Conservation (phyloP, 1,140 invertebrate species). For the Diabrotica virgifera region DNA sequence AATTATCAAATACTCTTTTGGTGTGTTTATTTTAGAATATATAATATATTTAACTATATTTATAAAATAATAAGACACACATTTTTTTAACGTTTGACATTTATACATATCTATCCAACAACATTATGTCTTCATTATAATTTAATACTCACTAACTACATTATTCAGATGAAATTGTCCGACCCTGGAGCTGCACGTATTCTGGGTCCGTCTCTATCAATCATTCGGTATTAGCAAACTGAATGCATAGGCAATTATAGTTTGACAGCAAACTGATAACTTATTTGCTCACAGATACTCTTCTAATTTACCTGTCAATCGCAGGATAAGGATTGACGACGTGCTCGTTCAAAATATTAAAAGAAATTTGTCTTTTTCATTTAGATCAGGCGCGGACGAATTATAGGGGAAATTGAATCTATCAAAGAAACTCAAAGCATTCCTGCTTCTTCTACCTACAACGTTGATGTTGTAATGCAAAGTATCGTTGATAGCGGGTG, state of each 20-base stretch:
- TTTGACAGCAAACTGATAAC: conserved; percentile 21
- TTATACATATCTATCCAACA: too few relatives aligned
- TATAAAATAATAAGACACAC: too few relatives aligned
- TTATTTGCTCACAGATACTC: conserved; percentile 18
- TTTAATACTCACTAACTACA: too few relatives aligned
- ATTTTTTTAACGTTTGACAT: too few relatives aligned
- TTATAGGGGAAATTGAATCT: neutral
- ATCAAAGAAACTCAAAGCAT: too few relatives aligned
- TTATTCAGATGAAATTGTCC: neutral
- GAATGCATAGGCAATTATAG: conserved; percentile 13
- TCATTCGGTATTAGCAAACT: neutral
- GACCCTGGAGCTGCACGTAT: neutral
- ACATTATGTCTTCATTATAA: too few relatives aligned
- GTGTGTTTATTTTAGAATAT: too few relatives aligned
- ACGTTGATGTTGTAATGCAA: too few relatives aligned
- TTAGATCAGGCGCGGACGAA: neutral
- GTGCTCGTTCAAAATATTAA: neutral
- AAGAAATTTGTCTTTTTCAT: conserved; percentile 16
- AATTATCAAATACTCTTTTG: too few relatives aligned
- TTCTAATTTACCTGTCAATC: conserved; percentile 18
- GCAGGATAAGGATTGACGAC: conserved; percentile 4
- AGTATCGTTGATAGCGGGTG: too few relatives aligned
- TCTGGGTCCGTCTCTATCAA: neutral
- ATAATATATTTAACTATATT: too few relatives aligned
- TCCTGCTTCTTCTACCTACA: too few relatives aligned